Evolutionary conservation across 2,113 vertebrate genomes (phyloP).

Genomic region (Brachirus orientalis): DNA sequence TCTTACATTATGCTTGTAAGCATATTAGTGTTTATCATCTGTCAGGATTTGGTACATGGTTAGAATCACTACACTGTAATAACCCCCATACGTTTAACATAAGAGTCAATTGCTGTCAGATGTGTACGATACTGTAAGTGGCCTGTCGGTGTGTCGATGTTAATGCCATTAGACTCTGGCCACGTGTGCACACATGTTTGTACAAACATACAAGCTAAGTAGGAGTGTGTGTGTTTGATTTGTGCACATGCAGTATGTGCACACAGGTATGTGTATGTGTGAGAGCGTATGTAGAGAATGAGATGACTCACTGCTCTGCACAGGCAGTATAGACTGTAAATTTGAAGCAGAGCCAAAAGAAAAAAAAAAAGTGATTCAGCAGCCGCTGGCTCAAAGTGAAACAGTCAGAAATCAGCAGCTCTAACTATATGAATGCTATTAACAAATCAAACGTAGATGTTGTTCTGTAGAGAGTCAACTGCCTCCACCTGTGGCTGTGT

Average conservation of each 20-base stretch:
- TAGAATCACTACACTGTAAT: constrained; percentile 20
- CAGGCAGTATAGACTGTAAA: constrained; percentile 39
- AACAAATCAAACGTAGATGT: constrained; percentile 34
- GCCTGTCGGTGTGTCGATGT: constrained; percentile 29
- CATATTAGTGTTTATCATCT: background rate
- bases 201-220: constrained; percentile 10
- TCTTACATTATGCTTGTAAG: background rate
- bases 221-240: background rate
- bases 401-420: constrained; percentile 35
- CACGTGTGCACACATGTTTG: constrained; percentile 12
- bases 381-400: too few species aligned
- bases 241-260: background rate
- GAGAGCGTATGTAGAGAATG: background rate
- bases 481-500: constrained; percentile 10
- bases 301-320: constrained; percentile 17
- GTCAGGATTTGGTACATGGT: background rate
- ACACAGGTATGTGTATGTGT: background rate
- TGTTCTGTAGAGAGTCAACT: constrained; percentile 15
- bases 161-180: constrained; percentile 25
- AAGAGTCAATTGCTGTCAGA: constrained; percentile 33
- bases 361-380: constrained; percentile 53
- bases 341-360: constrained; percentile 33
- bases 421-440: constrained; percentile 10
- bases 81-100: constrained; percentile 2
- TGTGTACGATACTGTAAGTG: background rate